Conservation (phyloP, 2,888 invertebrate genomes). For the Mythimna impura region DNA sequence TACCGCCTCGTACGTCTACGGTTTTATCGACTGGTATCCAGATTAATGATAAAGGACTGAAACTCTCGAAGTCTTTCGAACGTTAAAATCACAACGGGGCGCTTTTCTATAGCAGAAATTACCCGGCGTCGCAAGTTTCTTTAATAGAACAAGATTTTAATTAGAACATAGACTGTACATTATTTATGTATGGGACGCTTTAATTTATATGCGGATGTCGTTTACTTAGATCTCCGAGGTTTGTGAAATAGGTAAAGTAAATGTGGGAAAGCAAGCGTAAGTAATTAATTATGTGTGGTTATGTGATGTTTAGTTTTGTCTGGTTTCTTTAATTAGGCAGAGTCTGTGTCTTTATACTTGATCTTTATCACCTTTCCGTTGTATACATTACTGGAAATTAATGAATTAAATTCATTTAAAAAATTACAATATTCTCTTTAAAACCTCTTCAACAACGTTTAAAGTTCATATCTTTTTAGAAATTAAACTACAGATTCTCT, state of each 20-base stretch:
- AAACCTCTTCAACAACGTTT: not conserved
- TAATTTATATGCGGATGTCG: conserved; percentile 63
- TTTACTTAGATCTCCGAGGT: conserved; percentile 41
- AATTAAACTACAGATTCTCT: not conserved
- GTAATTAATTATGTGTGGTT: conserved; percentile 55
- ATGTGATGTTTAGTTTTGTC: conserved; percentile 39
- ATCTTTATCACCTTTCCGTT: conserved; percentile 37
- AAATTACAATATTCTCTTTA: not conserved
- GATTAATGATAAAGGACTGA: conserved; percentile 68
- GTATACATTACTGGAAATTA: conserved; percentile 20
- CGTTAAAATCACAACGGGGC: conserved; percentile 83
- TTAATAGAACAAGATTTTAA: conserved; percentile 84
- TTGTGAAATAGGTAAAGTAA: conserved; percentile 28
- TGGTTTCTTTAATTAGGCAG: conserved; percentile 38
- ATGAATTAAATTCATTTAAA: conserved; percentile 7
- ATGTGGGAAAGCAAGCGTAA: conserved; percentile 44
- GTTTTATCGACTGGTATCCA: conserved; percentile 77
- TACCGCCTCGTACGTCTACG: conserved; percentile 69
- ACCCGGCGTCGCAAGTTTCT: conserved; percentile 61
- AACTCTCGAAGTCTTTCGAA: conserved; percentile 50
- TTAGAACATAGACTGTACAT: conserved; percentile 70
- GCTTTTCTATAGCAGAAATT: conserved; percentile 75
- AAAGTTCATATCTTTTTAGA: not conserved
- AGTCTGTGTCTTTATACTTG: conserved; percentile 28
- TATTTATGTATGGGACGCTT: conserved; percentile 51